Conservation (phyloP, 2,888 invertebrate genomes). For the Sialis fuliginosa region DNA sequence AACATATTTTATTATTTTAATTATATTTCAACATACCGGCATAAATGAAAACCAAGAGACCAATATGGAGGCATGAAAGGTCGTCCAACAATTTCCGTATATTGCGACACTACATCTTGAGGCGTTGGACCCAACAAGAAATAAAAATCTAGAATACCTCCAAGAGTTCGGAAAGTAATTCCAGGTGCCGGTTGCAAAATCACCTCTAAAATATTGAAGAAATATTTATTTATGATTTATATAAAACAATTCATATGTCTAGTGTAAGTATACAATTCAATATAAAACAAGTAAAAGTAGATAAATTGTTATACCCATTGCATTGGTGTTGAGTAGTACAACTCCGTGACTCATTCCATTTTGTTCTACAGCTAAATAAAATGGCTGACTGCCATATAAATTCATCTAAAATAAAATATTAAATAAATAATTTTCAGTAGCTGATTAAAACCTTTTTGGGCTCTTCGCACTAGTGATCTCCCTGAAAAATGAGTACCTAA, state of each 20-base stretch:
- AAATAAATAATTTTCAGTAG: not conserved
- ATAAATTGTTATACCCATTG: constrained; percentile 45
- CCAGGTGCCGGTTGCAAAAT: constrained; percentile 64
- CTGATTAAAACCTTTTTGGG: constrained; percentile 14
- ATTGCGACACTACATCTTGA: constrained; percentile 44
- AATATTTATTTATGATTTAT: not conserved
- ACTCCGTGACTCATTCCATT: constrained; percentile 55
- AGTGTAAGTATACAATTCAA: too few species aligned
- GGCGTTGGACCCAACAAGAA: constrained; percentile 64
- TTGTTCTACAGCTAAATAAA: constrained; percentile 55
- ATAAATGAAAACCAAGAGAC: constrained; percentile 76
- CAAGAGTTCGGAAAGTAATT: constrained; percentile 65
- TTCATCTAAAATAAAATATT: constrained; percentile 32
- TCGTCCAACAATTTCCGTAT: constrained; percentile 49
- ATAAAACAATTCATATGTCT: too few species aligned
- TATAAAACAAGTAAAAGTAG: too few species aligned
- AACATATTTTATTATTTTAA: too few species aligned
- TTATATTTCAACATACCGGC: constrained; percentile 30
- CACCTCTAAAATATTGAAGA: constrained; percentile 37
- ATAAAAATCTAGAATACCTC: constrained; percentile 66
- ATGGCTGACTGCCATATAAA: constrained; percentile 69
- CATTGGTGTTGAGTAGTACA: constrained; percentile 64
- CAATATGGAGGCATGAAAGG: constrained; percentile 77
- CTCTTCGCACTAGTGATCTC: too few species aligned
- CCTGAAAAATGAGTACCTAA: too few species aligned